Percentiles rank a stretch among this genome's conserved stretches.
Evolutionary conservation across 1,140 invertebrate genomes (phyloP).

Genomic region (Drosophila kepulauana): DNA sequence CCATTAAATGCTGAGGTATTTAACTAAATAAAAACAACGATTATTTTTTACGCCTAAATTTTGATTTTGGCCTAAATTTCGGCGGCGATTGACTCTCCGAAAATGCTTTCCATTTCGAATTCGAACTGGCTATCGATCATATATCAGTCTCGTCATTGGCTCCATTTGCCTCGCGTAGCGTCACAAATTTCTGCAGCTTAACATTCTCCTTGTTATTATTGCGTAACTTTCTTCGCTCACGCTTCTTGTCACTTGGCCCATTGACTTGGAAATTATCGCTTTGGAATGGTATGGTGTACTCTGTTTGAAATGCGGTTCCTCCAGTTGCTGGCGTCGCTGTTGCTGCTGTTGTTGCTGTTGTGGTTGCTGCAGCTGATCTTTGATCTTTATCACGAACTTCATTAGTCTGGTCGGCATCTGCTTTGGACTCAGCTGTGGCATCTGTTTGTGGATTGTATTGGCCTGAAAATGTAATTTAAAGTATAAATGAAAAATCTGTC

Average conservation of each 20-base stretch:
- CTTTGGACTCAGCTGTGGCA: neutral
- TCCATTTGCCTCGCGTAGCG: conserved; percentile 69
- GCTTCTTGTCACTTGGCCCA: conserved; percentile 54
- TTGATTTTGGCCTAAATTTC: conserved; percentile 61
- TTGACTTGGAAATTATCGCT: conserved; percentile 78
- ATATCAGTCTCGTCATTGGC: conserved; percentile 78
- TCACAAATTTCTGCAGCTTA: conserved; percentile 75
- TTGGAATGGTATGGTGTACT: conserved; percentile 74
- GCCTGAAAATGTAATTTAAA: neutral
- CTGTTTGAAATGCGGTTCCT: conserved; percentile 65
- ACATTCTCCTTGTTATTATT: conserved; percentile 70
- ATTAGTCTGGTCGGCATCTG: conserved; percentile 9
- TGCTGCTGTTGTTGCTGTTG: neutral
- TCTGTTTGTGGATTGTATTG: conserved; percentile 37
- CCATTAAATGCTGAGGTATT: conserved; percentile 68
- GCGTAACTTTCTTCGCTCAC: conserved; percentile 47
- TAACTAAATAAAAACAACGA: conserved; percentile 40
- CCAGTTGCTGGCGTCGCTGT: conserved; percentile 4
- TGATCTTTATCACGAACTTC: conserved; percentile 23
- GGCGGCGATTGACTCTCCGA: conserved; percentile 38
- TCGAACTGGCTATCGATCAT: conserved; percentile 61
- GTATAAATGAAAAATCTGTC: neutral
- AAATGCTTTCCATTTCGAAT: conserved; percentile 41
- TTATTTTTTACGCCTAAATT: conserved; percentile 60
- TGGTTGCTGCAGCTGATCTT: neutral